These are phyloP conservation scores for Physocephala rufipes DNA, from an alignment of 2,888 invertebrate genomes.

Conservation along the genomic window DNA sequence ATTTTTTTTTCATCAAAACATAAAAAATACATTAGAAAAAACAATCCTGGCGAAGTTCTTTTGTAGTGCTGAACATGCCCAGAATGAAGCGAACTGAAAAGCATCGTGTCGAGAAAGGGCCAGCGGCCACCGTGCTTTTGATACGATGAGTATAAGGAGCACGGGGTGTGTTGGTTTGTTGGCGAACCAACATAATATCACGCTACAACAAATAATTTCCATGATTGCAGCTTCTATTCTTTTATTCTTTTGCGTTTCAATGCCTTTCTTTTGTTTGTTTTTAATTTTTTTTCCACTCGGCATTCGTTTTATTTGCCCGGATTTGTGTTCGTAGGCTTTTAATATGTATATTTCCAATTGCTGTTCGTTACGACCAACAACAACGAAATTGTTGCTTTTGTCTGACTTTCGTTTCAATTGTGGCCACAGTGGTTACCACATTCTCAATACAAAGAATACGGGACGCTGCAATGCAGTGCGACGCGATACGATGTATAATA, in stretches of 20 bases:
- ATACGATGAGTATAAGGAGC: conserved; percentile 1
- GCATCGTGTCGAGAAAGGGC: conserved; percentile 1
- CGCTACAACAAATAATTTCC: conserved; percentile 36
- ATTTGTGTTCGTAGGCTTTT: conserved; percentile 38
- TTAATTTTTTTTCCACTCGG: conserved; percentile 36
- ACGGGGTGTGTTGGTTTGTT: not conserved
- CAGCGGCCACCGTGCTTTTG: conserved; percentile 15
- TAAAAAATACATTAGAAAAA: conserved; percentile 49
- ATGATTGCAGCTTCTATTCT: conserved; percentile 34
- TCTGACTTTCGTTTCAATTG: conserved; percentile 48
- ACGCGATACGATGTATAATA: no score
- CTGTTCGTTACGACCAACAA: conserved; percentile 30
- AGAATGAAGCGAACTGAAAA: conserved; percentile 36
- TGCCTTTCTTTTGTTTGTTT: conserved; percentile 43
- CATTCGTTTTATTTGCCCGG: conserved; percentile 25
- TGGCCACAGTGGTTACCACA: conserved; percentile 48
- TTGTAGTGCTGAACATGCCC: conserved; percentile 37
- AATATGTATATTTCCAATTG: conserved; percentile 26
- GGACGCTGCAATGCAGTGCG: conserved; percentile 12
- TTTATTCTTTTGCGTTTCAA: conserved; percentile 39
- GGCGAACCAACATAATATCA: conserved; percentile 22
- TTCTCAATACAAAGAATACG: not conserved
- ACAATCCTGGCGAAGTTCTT: conserved; percentile 33
- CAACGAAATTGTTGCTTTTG: conserved; percentile 42
- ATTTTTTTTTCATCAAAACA: conserved; percentile 35